Conservation (phyloP, 2,888 invertebrate species). For the Drosophila nr. perissopoda region DNA sequence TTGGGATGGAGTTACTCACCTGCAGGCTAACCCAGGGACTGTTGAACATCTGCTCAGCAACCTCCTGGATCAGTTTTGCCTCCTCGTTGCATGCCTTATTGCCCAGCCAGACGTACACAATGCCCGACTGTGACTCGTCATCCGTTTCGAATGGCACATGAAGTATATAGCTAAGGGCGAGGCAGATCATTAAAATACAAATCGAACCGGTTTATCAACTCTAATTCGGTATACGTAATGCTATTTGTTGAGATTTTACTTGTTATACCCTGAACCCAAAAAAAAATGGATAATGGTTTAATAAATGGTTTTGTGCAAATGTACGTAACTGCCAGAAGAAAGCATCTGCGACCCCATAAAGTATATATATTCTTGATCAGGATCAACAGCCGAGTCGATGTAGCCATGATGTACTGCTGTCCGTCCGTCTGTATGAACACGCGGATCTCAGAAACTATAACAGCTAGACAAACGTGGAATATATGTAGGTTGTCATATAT, state of each 20-base stretch:
- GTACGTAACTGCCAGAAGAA: no score
- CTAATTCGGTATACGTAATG: not conserved
- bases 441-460: no score
- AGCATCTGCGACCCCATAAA: no score
- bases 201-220: not conserved
- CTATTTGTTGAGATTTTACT: not conserved
- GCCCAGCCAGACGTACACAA: constrained; percentile 98
- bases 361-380: no score
- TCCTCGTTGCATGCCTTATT: constrained; percentile 93
- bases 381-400: no score
- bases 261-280: not conserved
- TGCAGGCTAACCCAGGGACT: constrained; percentile 91
- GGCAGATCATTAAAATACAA: not conserved
- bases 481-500: no score
- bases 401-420: no score
- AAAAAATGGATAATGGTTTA: no score
- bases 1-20: constrained; percentile 85
- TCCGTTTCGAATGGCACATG: constrained; percentile 96
- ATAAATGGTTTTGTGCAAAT: no score
- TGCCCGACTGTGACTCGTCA: constrained; percentile 91
- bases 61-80: constrained; percentile 93
- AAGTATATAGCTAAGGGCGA: constrained; percentile 91
- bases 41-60: constrained; percentile 97
- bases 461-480: no score
- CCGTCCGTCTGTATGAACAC: no score